These are phyloP conservation scores for Prionailurus viverrinus DNA, from an alignment of 2,113 vertebrate genomes.

Conservation along the genomic window DNA sequence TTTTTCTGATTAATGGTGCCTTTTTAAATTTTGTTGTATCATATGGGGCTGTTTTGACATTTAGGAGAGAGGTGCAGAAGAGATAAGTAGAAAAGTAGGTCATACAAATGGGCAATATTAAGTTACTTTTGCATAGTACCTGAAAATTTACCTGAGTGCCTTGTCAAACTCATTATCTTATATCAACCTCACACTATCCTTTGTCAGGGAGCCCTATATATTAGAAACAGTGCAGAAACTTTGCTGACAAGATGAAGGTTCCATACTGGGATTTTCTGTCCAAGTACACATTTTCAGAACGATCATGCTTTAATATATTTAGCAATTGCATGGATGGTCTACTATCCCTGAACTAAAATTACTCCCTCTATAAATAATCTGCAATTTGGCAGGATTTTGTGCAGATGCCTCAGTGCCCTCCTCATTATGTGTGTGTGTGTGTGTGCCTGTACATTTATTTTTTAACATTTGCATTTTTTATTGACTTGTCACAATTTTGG, in stretches of 20 bases:
- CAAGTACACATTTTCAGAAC: slow-evolving; percentile 46
- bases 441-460: neutral
- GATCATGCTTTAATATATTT: slow-evolving; percentile 2
- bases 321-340: slow-evolving; percentile 24
- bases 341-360: slow-evolving; percentile 56
- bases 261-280: neutral
- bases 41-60: neutral
- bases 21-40: neutral
- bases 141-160: neutral
- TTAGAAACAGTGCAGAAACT: neutral
- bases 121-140: neutral
- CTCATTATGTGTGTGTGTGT: neutral
- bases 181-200: neutral
- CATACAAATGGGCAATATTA: neutral
- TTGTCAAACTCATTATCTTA: neutral
- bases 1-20: neutral
- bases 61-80: neutral
- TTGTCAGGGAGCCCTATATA: neutral
- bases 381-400: slow-evolving; percentile 44
- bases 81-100: neutral
- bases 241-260: neutral
- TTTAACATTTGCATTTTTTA: slow-evolving; percentile 49
- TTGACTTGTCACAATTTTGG: slow-evolving; percentile 2
- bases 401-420: neutral
- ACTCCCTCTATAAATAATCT: slow-evolving; percentile 54